A percentile compares a stretch with the other conserved stretches of the same genome.
Evolutionary conservation across 2,113 vertebrate genomes (phyloP).

Genomic region (Cepphus grylle): DNA sequence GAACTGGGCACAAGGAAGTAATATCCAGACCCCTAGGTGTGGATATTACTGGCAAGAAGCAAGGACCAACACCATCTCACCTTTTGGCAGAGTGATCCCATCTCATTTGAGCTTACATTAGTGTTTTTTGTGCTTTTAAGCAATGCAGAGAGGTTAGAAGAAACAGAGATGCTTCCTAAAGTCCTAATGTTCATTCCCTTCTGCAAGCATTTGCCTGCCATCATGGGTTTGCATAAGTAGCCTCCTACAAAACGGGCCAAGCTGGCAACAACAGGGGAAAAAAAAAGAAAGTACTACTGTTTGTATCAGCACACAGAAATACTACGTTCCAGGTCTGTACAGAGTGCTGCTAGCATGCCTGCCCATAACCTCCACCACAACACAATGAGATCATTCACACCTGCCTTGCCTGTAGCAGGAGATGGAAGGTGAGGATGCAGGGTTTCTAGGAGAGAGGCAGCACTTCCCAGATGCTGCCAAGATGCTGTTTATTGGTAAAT

Average conservation of each 20-base stretch:
- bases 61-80: not conserved
- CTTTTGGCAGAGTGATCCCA: not conserved
- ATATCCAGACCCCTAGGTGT: not conserved
- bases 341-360: constrained; percentile 30
- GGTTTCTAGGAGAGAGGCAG: constrained; percentile 46
- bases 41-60: not conserved
- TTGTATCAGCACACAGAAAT: constrained; percentile 24
- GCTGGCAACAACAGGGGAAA: not conserved
- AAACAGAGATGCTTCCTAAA: not conserved
- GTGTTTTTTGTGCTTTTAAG: not conserved
- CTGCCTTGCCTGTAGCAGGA: constrained; percentile 45
- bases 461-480: constrained; percentile 72
- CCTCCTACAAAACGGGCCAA: not conserved
- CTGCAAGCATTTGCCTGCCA: not conserved
- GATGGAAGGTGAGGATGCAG: constrained; percentile 48
- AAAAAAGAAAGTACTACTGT: not conserved
- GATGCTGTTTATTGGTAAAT: constrained; percentile 72
- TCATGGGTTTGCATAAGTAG: not conserved
- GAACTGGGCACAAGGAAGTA: not conserved
- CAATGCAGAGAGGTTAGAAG: not conserved
- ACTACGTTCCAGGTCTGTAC: constrained; percentile 7
- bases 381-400: constrained; percentile 62
- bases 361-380: constrained; percentile 27
- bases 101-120: not conserved
- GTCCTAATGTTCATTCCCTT: not conserved